Conservation (phyloP, 2,113 vertebrate species). For the Scortum barcoo region DNA sequence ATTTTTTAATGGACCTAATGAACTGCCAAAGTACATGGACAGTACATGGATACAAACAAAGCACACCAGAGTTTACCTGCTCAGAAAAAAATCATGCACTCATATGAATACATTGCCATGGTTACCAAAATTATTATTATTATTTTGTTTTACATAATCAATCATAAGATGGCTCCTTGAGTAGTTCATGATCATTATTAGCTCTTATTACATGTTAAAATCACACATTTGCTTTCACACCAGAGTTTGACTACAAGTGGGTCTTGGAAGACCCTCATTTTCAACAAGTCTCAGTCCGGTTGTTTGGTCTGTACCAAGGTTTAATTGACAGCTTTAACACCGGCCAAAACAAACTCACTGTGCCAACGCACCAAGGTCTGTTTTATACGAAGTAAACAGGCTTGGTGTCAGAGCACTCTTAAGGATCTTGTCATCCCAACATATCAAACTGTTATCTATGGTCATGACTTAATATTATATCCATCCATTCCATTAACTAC, state of each 20-base stretch:
- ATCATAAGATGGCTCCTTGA: background rate
- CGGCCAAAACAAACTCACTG: background rate
- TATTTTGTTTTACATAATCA: background rate
- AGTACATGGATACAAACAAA: too few relatives aligned
- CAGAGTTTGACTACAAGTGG: background rate
- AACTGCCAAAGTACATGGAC: too few relatives aligned
- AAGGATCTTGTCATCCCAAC: background rate
- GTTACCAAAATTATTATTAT: background rate
- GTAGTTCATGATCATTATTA: background rate
- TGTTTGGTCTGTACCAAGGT: background rate
- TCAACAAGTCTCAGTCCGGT: background rate
- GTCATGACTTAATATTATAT: conserved; percentile 19
- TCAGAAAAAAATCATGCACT: background rate
- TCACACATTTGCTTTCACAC: background rate
- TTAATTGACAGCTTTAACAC: background rate
- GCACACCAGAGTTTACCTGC: too few relatives aligned
- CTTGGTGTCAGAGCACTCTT: background rate
- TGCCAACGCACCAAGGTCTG: background rate
- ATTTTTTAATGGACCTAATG: too few relatives aligned
- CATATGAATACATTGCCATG: background rate
- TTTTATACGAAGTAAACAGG: background rate
- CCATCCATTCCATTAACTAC: too few relatives aligned
- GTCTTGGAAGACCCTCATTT: too few relatives aligned
- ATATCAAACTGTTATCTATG: background rate
- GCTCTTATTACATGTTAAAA: background rate